Evolutionary conservation across 2,888 invertebrate species (phyloP), one percentile per base, ranked within the genome.

Genomic region (Saturnia pavonia): DNA sequence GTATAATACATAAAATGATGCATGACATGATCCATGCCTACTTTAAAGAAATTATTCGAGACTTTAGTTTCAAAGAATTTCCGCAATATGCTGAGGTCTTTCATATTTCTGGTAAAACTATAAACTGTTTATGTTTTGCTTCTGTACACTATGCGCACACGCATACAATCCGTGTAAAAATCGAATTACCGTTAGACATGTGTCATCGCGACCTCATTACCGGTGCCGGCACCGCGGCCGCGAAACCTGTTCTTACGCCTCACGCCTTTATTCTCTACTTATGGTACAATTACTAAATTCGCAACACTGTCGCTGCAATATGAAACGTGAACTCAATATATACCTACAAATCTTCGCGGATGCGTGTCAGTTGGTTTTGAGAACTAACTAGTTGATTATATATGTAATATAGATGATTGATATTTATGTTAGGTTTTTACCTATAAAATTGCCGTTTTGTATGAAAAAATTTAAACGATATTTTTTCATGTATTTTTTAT

Each of bases 171-270:
- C 77, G 80, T 84, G 85, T 89, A 88, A 90, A 90, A 91, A 88
- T 88, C 82, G 84, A 83, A 84, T 90, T 89, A 92, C 93, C 91
- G 93, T 92, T 93, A 93, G 91, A 90, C 88, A 87, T 93, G 91
- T 92, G 91, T 91, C 91, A 91, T 89, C 90, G 89, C 81, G 92
- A 84, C 91, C 93, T 91, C 91, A 83, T 87, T 92, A 84, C 86
- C 77, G 76, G 79, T 75, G 77, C 80, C 78, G 80, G 80, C 79
- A 77, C 81, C 77, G 76, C 81, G 80, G 83, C 84, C 81, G 81
- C 82, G 84, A 88, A 91, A 91, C 92, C 90, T 87, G 91, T 91
- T 91, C 86, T 86, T 85, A 79, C 80, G 78, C 76, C 77, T 80
- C 82, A 81, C 87, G 86, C 87, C 88, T 88, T 88, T 87, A 87